Percentiles rank a stretch among this genome's conserved stretches.
Conservation (phyloP, 2,888 invertebrate species). For the Protonemura montana region DNA sequence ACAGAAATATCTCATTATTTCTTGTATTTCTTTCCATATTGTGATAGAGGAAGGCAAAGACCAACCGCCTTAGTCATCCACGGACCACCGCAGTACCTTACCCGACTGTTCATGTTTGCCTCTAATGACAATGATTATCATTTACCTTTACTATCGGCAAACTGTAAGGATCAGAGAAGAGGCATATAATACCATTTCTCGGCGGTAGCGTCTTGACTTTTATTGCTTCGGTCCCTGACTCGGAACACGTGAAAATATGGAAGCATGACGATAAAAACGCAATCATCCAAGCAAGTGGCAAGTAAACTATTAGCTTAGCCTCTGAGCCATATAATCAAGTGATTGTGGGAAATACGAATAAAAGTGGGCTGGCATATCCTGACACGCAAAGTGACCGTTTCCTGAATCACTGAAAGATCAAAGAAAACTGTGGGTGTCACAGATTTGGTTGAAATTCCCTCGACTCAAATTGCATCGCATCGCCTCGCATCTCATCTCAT, state of each 20-base stretch:
- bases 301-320: slow-evolving; percentile 4
- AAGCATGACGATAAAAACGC: neutral
- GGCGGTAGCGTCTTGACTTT: neutral
- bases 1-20: slow-evolving; percentile 33
- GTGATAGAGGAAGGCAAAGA: neutral
- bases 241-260: neutral
- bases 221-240: neutral
- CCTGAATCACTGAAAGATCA: neutral
- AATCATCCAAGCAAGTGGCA: neutral
- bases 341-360: slow-evolving; percentile 1
- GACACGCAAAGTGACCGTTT: neutral
- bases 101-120: slow-evolving; percentile 1
- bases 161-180: neutral
- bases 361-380: slow-evolving; percentile 5
- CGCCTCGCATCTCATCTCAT: too few relatives aligned
- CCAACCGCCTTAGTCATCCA: neutral
- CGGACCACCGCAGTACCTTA: neutral
- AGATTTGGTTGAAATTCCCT: neutral
- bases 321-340: slow-evolving; percentile 3
- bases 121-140: neutral
- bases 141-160: neutral
- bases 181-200: neutral
- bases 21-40: slow-evolving; percentile 20
- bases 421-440: neutral
- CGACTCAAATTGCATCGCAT: too few relatives aligned